Conservation (phyloP, 2,888 invertebrate genomes). For the Pocota personata region DNA sequence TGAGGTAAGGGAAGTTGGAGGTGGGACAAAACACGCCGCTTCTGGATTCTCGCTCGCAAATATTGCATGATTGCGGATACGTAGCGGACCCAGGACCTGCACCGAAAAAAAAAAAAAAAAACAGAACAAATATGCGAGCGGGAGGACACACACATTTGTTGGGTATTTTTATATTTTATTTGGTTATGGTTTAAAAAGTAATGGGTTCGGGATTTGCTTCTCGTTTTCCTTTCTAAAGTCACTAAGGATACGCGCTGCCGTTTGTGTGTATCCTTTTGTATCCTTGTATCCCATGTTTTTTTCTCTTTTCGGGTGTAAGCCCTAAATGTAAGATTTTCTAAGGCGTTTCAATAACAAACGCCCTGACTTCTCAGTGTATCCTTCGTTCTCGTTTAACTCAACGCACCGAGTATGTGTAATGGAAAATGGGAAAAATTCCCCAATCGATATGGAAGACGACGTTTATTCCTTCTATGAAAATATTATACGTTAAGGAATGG, state of each 20-base stretch:
- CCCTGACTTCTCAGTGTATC: constrained; percentile 45
- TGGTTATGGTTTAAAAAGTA: constrained; percentile 74
- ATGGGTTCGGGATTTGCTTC: constrained; percentile 68
- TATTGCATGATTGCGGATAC: constrained; percentile 63
- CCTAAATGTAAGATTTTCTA: constrained; percentile 64
- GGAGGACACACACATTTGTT: constrained; percentile 43
- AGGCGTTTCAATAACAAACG: constrained; percentile 72
- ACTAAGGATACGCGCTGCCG: constrained; percentile 52
- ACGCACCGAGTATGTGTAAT: constrained; percentile 72
- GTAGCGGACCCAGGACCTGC: constrained; percentile 2
- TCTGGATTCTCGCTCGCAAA: constrained; percentile 42
- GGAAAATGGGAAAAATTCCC: constrained; percentile 68
- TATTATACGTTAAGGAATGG: constrained; percentile 65
- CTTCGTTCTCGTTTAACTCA: constrained; percentile 56
- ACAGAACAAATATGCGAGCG: constrained; percentile 30
- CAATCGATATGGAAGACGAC: constrained; percentile 69
- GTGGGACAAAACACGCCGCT: constrained; percentile 4
- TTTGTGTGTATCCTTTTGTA: constrained; percentile 38
- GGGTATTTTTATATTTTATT: constrained; percentile 69
- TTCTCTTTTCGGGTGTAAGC: constrained; percentile 37
- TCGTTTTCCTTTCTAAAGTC: constrained; percentile 61
- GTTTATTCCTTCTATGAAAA: constrained; percentile 71
- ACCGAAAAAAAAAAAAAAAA: background rate
- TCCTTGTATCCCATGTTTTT: background rate
- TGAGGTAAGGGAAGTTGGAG: background rate